These are phyloP conservation scores for Encarsia formosa DNA, from an alignment of 2,888 invertebrate genomes.

Conservation along the genomic window DNA sequence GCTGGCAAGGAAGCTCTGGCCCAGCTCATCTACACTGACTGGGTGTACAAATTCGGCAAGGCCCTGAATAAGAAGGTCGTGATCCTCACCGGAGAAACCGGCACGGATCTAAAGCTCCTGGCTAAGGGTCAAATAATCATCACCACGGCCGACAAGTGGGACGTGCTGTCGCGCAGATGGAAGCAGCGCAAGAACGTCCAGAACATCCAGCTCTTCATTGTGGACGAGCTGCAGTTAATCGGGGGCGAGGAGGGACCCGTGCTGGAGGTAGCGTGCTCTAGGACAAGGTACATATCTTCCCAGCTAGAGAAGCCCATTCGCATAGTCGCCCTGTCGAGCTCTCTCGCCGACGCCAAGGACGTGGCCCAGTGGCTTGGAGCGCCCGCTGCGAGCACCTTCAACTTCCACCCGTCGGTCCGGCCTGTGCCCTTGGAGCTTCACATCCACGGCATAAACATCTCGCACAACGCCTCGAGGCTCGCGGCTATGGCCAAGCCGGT, in stretches of 20 bases:
- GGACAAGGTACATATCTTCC: constrained; percentile 92
- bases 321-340: constrained; percentile 89
- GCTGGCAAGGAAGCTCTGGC: constrained; percentile 90
- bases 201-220: constrained; percentile 91
- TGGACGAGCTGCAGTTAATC: constrained; percentile 90
- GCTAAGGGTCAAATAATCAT: constrained; percentile 95
- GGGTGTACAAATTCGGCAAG: constrained; percentile 84
- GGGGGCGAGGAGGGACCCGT: constrained; percentile 91
- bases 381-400: constrained; percentile 88
- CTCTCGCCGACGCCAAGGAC: constrained; percentile 91
- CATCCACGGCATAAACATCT: constrained; percentile 94
- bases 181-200: constrained; percentile 98
- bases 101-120: constrained; percentile 89
- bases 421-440: constrained; percentile 93
- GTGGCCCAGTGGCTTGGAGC: constrained; percentile 96
- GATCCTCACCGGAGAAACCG: constrained; percentile 92
- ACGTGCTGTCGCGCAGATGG: constrained; percentile 96
- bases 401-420: constrained; percentile 97
- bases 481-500: constrained; percentile 98
- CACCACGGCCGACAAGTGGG: constrained; percentile 98
- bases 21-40: constrained; percentile 83
- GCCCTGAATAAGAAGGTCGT: constrained; percentile 81
- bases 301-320: constrained; percentile 87
- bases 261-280: constrained; percentile 86
- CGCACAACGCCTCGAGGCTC: constrained; percentile 92